Conservation (phyloP, 2,888 invertebrate species). For the Crematogaster levior region DNA sequence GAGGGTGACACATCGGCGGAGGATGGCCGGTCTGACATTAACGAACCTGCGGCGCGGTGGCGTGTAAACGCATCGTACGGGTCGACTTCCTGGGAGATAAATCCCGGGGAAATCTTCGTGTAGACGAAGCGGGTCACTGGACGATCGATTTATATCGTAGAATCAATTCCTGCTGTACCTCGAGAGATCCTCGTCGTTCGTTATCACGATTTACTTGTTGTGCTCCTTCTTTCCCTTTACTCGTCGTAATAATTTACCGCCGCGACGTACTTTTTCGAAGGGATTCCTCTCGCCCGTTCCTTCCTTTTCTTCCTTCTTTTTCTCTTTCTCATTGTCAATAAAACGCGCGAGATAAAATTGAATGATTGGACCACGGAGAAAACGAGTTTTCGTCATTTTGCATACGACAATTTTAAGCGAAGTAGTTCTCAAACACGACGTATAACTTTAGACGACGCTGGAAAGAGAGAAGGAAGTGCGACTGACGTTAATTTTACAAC, state of each 20-base stretch:
- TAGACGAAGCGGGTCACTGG: constrained; percentile 60
- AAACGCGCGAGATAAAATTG: neutral
- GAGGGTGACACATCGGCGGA: neutral
- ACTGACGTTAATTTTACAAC: constrained; percentile 3
- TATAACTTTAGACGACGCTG: constrained; percentile 8
- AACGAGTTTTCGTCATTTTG: neutral
- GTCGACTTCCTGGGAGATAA: constrained; percentile 26
- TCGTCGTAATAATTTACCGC: neutral
- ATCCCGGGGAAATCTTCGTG: neutral
- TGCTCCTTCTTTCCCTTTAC: constrained; percentile 1
- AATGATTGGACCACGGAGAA: neutral
- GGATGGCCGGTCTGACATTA: neutral
- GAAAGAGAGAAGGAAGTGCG: neutral
- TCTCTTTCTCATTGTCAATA: neutral
- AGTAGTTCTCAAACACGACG: neutral
- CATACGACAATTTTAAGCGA: neutral
- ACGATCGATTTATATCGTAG: constrained; percentile 57
- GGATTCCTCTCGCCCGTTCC: neutral
- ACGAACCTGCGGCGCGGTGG: neutral
- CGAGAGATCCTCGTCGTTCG: constrained; percentile 47
- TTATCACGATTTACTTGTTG: constrained; percentile 63
- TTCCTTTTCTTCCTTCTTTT: neutral
- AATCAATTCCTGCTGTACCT: constrained; percentile 58
- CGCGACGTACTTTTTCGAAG: neutral
- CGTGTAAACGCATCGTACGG: neutral